These are phyloP conservation scores for Caenorhabditis sp. DNA, from an alignment of 2,888 invertebrate species.

Conservation along the genomic window DNA sequence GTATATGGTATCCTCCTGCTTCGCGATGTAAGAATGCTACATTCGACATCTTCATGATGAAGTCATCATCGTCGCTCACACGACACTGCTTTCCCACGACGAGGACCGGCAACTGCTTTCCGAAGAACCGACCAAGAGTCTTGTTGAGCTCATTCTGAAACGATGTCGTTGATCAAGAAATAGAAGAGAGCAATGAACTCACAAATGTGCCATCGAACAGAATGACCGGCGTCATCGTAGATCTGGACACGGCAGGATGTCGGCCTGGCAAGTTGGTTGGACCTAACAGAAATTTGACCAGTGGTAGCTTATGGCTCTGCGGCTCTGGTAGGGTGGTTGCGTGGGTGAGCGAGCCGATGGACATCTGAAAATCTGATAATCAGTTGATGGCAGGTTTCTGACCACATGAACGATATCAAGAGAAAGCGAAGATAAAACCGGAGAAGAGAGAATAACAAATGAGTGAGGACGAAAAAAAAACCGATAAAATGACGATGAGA, in stretches of 20 bases:
- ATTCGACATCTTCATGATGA: not conserved
- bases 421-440: too few species aligned
- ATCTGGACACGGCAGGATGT: not conserved
- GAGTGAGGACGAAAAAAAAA: too few species aligned
- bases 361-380: not conserved
- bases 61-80: not conserved
- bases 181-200: not conserved
- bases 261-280: slow-evolving; percentile 13
- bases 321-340: slow-evolving; percentile 13
- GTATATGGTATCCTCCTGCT: slow-evolving; percentile 7
- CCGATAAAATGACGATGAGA: too few species aligned
- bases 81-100: not conserved
- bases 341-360: not conserved
- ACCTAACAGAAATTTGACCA: slow-evolving; percentile 1
- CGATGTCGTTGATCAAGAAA: not conserved
- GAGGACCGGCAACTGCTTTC: not conserved
- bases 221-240: not conserved
- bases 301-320: too few species aligned
- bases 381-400: not conserved
- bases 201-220: not conserved
- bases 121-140: slow-evolving; percentile 14
- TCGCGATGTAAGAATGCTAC: not conserved
- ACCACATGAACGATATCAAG: too few species aligned
- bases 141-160: not conserved
- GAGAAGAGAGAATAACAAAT: too few species aligned